phyloP scores from a whole-genome alignment of 2,113 vertebrate species.

The Neoarius graeffei region DNA sequence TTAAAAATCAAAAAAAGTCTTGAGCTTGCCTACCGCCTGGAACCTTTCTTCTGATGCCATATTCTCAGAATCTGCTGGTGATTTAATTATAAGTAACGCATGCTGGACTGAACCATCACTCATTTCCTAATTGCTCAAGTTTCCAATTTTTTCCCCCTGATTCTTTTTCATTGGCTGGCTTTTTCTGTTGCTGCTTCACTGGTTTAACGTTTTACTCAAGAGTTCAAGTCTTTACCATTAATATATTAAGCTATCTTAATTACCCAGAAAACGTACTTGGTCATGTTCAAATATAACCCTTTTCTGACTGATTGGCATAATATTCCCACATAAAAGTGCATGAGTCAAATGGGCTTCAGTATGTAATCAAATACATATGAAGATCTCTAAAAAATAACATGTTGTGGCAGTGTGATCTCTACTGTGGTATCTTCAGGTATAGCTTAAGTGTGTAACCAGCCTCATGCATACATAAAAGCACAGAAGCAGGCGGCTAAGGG shows the following conservation, averaged over 20 bases:
- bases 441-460: neutral
- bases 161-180: neutral
- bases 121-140: neutral
- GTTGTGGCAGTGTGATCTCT: conserved; percentile 14
- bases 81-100: neutral
- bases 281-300: neutral
- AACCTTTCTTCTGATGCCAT: neutral
- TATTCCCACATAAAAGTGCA: neutral
- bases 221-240: neutral
- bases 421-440: conserved; percentile 6
- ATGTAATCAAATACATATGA: conserved; percentile 1
- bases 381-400: neutral
- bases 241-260: conserved; percentile 4
- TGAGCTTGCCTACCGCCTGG: neutral
- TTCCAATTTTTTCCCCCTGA: neutral
- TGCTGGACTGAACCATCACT: neutral
- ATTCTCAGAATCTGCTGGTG: neutral
- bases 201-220: neutral
- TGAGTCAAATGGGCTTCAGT: neutral
- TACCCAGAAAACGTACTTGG: neutral
- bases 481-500: neutral
- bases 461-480: neutral
- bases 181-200: neutral
- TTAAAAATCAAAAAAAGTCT: neutral
- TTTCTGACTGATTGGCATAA: neutral